phyloP scores from a whole-genome alignment of 2,113 vertebrate genomes.

The Egretta garzetta region DNA sequence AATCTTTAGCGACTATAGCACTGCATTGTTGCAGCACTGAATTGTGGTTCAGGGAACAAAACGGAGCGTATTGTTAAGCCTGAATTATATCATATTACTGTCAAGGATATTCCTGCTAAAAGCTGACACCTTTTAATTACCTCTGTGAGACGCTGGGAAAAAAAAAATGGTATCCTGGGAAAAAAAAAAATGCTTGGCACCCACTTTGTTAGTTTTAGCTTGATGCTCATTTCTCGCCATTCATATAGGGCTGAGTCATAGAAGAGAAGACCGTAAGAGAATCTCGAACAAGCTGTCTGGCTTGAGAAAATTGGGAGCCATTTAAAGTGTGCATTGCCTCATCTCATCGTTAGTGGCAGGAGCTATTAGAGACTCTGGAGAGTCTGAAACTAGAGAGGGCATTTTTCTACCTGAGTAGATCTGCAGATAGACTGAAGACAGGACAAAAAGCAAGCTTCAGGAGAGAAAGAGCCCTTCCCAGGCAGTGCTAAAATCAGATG shows the following conservation, averaged over 20 bases:
- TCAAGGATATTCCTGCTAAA: constrained; percentile 50
- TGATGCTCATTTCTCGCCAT: constrained; percentile 35
- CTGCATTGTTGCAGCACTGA: not conserved
- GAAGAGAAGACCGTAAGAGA: not conserved
- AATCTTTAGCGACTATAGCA: not conserved
- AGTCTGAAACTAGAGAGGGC: not conserved
- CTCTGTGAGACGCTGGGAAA: not conserved
- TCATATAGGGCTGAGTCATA: constrained; percentile 49
- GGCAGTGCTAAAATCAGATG: not conserved
- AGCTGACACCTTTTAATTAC: constrained; percentile 67
- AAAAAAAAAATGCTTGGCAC: constrained; percentile 41
- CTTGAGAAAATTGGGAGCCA: constrained; percentile 22
- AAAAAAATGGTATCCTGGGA: not conserved
- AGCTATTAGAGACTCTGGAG: not conserved
- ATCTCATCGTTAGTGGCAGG: not conserved
- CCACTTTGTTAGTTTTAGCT: constrained; percentile 53
- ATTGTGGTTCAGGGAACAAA: constrained; percentile 20
- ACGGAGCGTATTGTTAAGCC: not conserved
- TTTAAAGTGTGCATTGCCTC: constrained; percentile 6
- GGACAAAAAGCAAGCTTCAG: not conserved
- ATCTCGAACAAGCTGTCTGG: constrained; percentile 20
- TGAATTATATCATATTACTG: constrained; percentile 53
- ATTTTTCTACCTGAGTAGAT: constrained; percentile 18
- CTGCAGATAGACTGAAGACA: not conserved
- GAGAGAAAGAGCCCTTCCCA: not conserved